Conservation (phyloP, 2,113 vertebrate species). For the Ibidorhyncha struthersii region DNA sequence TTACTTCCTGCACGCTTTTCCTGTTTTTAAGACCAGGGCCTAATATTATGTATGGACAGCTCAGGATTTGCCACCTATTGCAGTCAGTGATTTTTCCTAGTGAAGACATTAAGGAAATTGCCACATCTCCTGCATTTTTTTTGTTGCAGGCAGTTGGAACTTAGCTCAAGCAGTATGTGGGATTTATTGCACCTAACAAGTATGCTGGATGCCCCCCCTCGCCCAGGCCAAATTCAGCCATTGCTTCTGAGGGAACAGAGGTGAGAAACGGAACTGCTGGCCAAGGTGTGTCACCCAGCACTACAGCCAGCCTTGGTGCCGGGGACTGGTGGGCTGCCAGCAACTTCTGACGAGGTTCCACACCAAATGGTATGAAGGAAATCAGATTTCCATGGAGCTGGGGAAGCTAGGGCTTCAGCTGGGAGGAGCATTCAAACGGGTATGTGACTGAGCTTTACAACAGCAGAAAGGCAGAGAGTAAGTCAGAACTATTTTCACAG, state of each 20-base stretch:
- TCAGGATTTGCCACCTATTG: neutral
- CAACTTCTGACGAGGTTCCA: neutral
- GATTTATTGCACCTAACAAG: neutral
- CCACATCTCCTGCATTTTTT: neutral
- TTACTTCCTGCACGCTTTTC: neutral
- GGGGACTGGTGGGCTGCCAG: neutral
- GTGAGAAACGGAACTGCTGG: neutral
- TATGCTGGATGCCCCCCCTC: neutral
- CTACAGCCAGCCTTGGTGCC: neutral
- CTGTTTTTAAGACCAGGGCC: neutral
- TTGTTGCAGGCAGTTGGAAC: neutral
- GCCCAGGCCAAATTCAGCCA: neutral
- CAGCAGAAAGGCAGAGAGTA: neutral
- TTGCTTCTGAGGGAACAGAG: accelerated
- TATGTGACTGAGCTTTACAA: neutral
- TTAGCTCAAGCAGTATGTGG: neutral
- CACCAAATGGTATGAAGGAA: neutral
- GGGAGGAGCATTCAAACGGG: neutral
- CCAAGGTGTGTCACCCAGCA: neutral
- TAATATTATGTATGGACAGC: neutral
- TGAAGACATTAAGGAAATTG: neutral
- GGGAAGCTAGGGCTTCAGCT: neutral
- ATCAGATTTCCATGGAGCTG: neutral
- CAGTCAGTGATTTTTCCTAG: neutral
- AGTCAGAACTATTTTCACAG: neutral